These are phyloP conservation scores for Mallateleia sp. DNA, from an alignment of 2,888 invertebrate genomes.

Conservation along the genomic window DNA sequence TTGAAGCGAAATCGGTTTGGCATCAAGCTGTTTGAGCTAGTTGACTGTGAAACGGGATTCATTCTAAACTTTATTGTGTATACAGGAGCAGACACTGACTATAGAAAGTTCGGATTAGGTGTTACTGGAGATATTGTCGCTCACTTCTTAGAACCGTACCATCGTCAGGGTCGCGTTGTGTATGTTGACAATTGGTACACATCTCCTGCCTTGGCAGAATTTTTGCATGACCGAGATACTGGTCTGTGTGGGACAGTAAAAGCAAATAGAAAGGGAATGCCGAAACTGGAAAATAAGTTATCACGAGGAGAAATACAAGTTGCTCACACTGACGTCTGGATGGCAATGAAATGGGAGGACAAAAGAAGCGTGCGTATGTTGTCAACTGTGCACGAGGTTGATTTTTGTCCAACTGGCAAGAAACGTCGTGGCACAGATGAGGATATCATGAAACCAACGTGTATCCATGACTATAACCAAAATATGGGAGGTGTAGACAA, in stretches of 20 bases:
- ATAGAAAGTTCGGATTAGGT: conserved; percentile 65
- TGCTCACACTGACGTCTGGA: conserved; percentile 35
- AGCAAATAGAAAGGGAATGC: conserved; percentile 58
- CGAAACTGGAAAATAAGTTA: conserved; percentile 45
- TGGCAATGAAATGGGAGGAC: conserved; percentile 54
- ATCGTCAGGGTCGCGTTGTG: conserved; percentile 46
- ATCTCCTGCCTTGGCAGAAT: conserved; percentile 65
- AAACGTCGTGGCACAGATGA: conserved; percentile 51
- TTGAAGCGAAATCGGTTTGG: conserved; percentile 56
- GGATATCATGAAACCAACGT: conserved; percentile 69
- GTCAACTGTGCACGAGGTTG: conserved; percentile 65
- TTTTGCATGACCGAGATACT: no score
- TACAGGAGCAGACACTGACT: conserved; percentile 54
- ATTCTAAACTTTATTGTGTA: conserved; percentile 56
- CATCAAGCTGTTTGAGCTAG: conserved; percentile 54
- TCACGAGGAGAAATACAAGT: conserved; percentile 51
- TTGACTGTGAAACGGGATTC: conserved; percentile 69
- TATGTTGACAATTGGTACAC: conserved; percentile 61
- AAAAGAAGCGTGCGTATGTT: conserved; percentile 57
- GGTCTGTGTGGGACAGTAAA: conserved; percentile 59
- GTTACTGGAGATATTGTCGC: conserved; percentile 68
- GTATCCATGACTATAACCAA: conserved; percentile 57
- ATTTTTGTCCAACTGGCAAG: conserved; percentile 61
- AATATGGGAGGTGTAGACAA: conserved; percentile 70
- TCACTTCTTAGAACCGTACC: conserved; percentile 64